These are phyloP conservation scores for Parapsyche elsis DNA, from an alignment of 1,140 invertebrate species.

Conservation along the genomic window DNA sequence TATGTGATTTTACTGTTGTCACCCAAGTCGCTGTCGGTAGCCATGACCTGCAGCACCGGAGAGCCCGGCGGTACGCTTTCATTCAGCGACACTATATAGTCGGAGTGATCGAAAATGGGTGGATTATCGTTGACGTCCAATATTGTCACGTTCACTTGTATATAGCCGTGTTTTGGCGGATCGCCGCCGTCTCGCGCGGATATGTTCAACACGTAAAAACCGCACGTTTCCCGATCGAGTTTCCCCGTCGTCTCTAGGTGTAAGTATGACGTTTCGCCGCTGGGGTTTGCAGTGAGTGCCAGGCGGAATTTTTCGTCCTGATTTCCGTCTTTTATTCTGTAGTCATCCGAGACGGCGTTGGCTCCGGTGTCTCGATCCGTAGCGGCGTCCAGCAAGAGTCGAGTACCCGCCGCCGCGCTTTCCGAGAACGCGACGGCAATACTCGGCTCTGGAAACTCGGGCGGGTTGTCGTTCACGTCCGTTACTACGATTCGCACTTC, in stretches of 20 bases:
- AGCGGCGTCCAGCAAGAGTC: slow-evolving; percentile 87
- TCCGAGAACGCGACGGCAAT: slow-evolving; percentile 91
- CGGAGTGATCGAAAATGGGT: slow-evolving; percentile 92
- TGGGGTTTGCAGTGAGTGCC: slow-evolving; percentile 87
- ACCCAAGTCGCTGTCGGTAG: slow-evolving; percentile 90
- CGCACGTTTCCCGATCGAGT: slow-evolving; percentile 86
- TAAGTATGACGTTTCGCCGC: slow-evolving; percentile 87
- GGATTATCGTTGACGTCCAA: slow-evolving; percentile 96
- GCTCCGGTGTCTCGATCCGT: slow-evolving; percentile 86
- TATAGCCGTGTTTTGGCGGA: slow-evolving; percentile 83
- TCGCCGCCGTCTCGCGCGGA: slow-evolving; percentile 88
- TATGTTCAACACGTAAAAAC: slow-evolving; percentile 88
- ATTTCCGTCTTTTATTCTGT: slow-evolving; percentile 89
- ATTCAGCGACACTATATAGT: slow-evolving; percentile 90
- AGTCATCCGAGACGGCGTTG: slow-evolving; percentile 88
- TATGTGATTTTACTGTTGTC: slow-evolving; percentile 94
- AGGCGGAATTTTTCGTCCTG: slow-evolving; percentile 88
- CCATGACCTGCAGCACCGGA: slow-evolving; percentile 87
- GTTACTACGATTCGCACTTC: slow-evolving; percentile 87
- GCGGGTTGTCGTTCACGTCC: slow-evolving; percentile 91
- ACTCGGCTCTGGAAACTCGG: slow-evolving; percentile 88
- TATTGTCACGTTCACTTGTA: slow-evolving; percentile 90
- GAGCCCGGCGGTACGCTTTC: slow-evolving; percentile 92
- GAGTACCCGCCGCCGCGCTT: slow-evolving; percentile 87
- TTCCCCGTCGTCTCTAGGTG: slow-evolving; percentile 91